Base-by-base conservation (phyloP, 2,888 invertebrate genomes). In the Amphiduros pacificus region DNA sequence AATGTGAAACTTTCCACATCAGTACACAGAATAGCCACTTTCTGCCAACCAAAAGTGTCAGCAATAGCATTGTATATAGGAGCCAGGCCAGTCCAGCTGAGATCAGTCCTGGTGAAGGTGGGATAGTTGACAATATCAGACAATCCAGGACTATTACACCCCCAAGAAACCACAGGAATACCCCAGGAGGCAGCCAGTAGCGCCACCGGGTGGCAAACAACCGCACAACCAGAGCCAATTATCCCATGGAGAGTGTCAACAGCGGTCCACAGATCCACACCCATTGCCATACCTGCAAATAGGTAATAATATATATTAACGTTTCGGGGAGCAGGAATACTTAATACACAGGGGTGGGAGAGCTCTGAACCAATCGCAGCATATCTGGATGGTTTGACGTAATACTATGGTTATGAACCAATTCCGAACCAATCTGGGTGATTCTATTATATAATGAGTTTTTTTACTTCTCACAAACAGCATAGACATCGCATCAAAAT, bases 121-220 rank as follows among this genome's bases (percentile, higher is more conserved):
- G 56, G 44, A 40, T 56, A 56, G 6, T 29, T 56, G 29, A 31
- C 17, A 14, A n/a, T 56, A 22, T 56, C 26, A 24, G 22, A 40
- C 11, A 56, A 48, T 4, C 49, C 44, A 26, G 31, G 17, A 3
- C 27, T 26, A 20, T 26, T 31, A 24, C 56, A 56, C 2, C 56
- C 56, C n/a, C 20, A 56, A 2, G 56, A 56, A 26, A 56, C 49
- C 17, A 56, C 24, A 17, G 56, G 56, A 11, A 56, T 49, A 20
- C 44, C 44, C 20, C 31, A 24, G 17, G 48, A 29, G 17, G 26
- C 49, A 17, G 56, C 56, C 29, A 56, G n/a, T 22, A 40, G 40
- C 14, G 54, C 54, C 4, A 40, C 54, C 3, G 54, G 54, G 14
- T 54, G 36, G 40, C 54, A 54, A 5, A 54, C 54, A 22, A 40